Evolutionary conservation across 2,888 invertebrate genomes (phyloP).

Genomic region (Nemoura dubitans): DNA sequence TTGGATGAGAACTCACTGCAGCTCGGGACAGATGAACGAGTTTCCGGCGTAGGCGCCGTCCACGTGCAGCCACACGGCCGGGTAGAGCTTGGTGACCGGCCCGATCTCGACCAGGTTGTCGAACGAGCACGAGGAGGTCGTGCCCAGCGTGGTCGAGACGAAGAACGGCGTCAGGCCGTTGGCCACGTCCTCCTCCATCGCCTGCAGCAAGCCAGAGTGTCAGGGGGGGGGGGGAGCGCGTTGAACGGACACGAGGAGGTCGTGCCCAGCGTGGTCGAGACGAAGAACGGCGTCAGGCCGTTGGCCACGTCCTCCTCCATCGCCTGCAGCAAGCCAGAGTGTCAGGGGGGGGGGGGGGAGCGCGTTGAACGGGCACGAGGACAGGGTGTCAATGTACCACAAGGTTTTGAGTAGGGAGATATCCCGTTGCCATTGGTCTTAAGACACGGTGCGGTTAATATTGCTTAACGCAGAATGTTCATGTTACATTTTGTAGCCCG

Average conservation of each 20-base stretch:
- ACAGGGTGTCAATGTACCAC: too few species aligned
- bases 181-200: slow-evolving; percentile 76
- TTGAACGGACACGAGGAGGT: slow-evolving; percentile 87
- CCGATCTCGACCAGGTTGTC: slow-evolving; percentile 83
- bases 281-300: slow-evolving; percentile 85
- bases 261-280: slow-evolving; percentile 83
- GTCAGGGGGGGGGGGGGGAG: too few species aligned
- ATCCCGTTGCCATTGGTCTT: too few species aligned
- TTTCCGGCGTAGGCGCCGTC: slow-evolving; percentile 89
- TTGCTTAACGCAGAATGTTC: too few species aligned
- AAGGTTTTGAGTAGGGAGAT: too few species aligned
- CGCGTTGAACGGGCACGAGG: slow-evolving; percentile 81
- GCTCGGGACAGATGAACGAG: slow-evolving; percentile 35
- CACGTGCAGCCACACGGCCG: slow-evolving; percentile 84
- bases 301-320: slow-evolving; percentile 76
- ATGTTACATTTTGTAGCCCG: too few species aligned
- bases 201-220: slow-evolving; percentile 53
- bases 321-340: slow-evolving; percentile 56
- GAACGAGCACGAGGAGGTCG: slow-evolving; percentile 85
- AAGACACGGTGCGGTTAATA: too few species aligned
- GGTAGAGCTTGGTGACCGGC: slow-evolving; percentile 70
- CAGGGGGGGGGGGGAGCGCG: slow-evolving; percentile 41
- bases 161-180: slow-evolving; percentile 84
- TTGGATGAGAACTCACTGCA: background rate
- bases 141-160: slow-evolving; percentile 83